Conservation (phyloP, 2,113 vertebrate species). For the Chaetorhynchus papuensis region DNA sequence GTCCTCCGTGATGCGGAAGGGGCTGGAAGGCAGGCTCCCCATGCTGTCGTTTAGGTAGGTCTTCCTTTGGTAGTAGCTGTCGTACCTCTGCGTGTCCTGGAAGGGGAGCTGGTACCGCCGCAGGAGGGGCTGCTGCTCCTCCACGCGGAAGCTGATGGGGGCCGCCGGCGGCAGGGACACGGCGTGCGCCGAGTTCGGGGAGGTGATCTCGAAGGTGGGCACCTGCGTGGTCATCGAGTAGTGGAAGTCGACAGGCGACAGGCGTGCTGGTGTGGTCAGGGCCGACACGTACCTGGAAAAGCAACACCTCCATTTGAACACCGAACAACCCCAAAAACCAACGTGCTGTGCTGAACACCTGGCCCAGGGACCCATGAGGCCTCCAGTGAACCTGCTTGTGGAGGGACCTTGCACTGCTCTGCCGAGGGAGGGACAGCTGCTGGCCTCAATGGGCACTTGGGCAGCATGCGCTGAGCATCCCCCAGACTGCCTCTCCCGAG, state of each 20-base stretch:
- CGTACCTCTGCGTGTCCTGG: constrained; percentile 85
- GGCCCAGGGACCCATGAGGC: fast-evolving
- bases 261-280: constrained; percentile 92
- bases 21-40: constrained; percentile 92
- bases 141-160: constrained; percentile 84
- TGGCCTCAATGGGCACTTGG: neutral
- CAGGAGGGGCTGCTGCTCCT: constrained; percentile 90
- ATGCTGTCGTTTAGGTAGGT: constrained; percentile 90
- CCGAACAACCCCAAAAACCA: fast-evolving
- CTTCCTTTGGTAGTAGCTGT: constrained; percentile 90
- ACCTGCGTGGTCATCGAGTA: constrained; percentile 92
- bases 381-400: neutral
- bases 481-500: neutral
- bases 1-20: constrained; percentile 88
- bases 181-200: constrained; percentile 89
- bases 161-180: constrained; percentile 90
- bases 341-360: fast-evolving
- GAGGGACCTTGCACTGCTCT: neutral
- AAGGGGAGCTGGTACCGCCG: constrained; percentile 85
- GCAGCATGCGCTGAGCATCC: neutral
- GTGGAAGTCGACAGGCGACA: constrained; percentile 95
- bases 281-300: constrained; percentile 92
- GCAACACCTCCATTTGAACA: neutral
- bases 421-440: neutral
- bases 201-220: constrained; percentile 96